Conservation (phyloP, 2,113 vertebrate species). For the Brachypodius melanocephalos region DNA sequence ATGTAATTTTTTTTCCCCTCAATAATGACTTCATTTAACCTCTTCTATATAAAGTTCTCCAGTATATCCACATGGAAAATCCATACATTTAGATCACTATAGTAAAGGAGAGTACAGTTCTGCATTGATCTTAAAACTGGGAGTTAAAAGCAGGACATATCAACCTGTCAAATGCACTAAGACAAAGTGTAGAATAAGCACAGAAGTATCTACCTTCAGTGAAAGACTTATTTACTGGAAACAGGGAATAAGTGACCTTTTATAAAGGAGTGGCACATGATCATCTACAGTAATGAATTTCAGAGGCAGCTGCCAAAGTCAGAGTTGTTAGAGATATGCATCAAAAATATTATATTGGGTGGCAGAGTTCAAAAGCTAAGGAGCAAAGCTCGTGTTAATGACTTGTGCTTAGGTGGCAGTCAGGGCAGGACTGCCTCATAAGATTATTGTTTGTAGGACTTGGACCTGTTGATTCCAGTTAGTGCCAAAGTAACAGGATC, state of each 20-base stretch:
- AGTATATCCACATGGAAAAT: not conserved
- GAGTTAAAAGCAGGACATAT: not conserved
- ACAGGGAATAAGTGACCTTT: not conserved
- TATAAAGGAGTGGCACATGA: not conserved
- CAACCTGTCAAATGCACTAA: not conserved
- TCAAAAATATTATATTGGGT: not conserved
- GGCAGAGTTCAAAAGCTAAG: conserved; percentile 17
- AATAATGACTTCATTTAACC: not conserved
- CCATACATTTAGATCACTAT: not conserved
- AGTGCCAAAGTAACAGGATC: not conserved
- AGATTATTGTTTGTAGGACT: not conserved
- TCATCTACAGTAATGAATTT: not conserved
- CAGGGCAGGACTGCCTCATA: not conserved
- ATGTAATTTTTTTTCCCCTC: not conserved
- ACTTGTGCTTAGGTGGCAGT: not conserved
- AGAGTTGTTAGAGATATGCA: not conserved
- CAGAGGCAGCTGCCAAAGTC: not conserved
- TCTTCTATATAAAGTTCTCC: not conserved
- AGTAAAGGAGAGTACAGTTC: not conserved
- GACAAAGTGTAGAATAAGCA: not conserved
- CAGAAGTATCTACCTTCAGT: not conserved
- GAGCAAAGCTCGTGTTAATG: conserved; percentile 11
- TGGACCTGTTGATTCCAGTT: not conserved
- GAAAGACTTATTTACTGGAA: not conserved
- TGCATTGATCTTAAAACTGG: not conserved